These are phyloP conservation scores for Uria lomvia DNA, from an alignment of 2,113 vertebrate species.

Conservation along the genomic window DNA sequence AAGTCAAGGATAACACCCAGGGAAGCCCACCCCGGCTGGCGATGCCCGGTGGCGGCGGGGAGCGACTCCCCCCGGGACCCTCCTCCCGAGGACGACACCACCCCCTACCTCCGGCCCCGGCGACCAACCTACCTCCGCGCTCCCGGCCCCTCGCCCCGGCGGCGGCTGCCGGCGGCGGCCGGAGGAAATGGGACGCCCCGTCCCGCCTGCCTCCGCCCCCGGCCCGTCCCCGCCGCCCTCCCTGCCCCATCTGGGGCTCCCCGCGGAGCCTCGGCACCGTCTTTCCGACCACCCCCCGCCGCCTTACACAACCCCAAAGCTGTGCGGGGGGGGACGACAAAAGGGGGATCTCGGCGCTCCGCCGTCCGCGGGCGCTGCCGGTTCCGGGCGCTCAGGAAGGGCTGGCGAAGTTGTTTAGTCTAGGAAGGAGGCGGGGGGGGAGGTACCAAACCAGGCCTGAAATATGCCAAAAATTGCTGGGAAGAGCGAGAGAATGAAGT, in stretches of 20 bases:
- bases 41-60: background rate
- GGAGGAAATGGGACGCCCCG: background rate
- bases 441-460: background rate
- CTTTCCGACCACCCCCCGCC: background rate
- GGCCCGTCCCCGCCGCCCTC: background rate
- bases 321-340: background rate
- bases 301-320: accelerated
- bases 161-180: background rate
- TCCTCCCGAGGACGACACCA: too few species aligned
- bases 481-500: background rate
- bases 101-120: too few species aligned
- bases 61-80: too few species aligned
- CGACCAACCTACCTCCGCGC: background rate
- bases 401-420: background rate
- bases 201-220: background rate
- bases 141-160: background rate
- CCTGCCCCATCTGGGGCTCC: background rate
- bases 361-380: background rate
- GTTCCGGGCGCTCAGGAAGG: background rate
- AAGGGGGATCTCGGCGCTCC: background rate
- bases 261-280: background rate
- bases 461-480: background rate
- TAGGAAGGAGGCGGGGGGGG: background rate
- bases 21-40: background rate
- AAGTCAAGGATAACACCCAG: background rate